phyloP scores from a whole-genome alignment of 2,797 vertebrate species.

The Pelodytes ibericus region DNA sequence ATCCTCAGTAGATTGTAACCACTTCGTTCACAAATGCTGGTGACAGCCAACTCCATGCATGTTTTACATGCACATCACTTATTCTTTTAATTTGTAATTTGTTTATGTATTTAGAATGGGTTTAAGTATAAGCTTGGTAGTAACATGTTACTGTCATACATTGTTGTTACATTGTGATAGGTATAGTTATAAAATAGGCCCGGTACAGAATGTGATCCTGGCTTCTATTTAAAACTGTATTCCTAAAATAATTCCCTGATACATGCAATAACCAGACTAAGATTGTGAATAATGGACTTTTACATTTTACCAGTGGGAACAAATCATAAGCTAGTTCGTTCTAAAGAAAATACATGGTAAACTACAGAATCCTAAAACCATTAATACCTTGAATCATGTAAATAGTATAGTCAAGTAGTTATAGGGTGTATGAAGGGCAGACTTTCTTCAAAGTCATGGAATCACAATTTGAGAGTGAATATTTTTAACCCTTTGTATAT shows the following conservation, averaged over 20 bases:
- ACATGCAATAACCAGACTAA: neutral
- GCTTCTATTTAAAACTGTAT: neutral
- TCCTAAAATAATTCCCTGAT: neutral
- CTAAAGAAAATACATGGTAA: neutral
- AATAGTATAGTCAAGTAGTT: neutral
- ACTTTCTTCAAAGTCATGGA: neutral
- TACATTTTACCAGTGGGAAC: neutral
- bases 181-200: no score
- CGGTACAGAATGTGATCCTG: neutral
- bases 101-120: no score
- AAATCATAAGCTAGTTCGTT: neutral
- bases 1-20: no score
- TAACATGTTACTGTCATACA: no score
- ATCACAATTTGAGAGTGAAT: neutral
- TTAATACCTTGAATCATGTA: neutral
- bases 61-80: no score
- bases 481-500: no score
- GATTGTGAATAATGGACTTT: no score
- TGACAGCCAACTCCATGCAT: no score
- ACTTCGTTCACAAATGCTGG: no score
- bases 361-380: neutral
- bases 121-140: no score
- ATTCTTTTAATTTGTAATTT: no score
- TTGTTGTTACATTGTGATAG: no score
- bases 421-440: neutral